These are phyloP conservation scores for Gnatocerus cornutus DNA, from an alignment of 2,888 invertebrate genomes.

Conservation along the genomic window DNA sequence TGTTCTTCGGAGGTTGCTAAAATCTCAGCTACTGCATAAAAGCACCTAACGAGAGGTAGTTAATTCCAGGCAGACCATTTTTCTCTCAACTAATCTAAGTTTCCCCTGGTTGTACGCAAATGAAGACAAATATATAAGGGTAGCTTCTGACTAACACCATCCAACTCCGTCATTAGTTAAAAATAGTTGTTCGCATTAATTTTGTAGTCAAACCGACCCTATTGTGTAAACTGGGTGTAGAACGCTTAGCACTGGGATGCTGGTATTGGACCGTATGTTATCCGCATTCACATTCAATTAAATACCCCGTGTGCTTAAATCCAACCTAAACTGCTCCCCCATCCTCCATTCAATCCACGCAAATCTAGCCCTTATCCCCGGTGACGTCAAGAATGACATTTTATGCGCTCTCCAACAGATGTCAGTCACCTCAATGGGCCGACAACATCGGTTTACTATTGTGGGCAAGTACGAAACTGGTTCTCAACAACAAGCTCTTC, in stretches of 20 bases:
- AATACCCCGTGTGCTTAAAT: slow-evolving; percentile 41
- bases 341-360: slow-evolving; percentile 1
- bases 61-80: no score
- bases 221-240: slow-evolving; percentile 23
- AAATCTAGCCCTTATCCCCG: slow-evolving; percentile 28
- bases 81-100: no score
- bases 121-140: slow-evolving; percentile 10
- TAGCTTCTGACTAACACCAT: background rate
- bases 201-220: slow-evolving; percentile 15
- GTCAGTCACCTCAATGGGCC: slow-evolving; percentile 46
- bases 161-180: slow-evolving; percentile 5
- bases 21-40: background rate
- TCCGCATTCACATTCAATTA: slow-evolving; percentile 50
- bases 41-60: no score
- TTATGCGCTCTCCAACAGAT: slow-evolving; percentile 33
- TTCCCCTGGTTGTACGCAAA: background rate
- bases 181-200: slow-evolving; percentile 26
- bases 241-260: slow-evolving; percentile 15
- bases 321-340: slow-evolving; percentile 39
- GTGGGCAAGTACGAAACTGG: background rate
- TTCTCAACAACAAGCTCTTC: background rate
- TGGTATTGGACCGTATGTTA: slow-evolving; percentile 47
- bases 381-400: background rate
- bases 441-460: slow-evolving; percentile 37
- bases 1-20: background rate